phyloP scores from a whole-genome alignment of 2,797 vertebrate species.

The Rachycentron canadum region DNA sequence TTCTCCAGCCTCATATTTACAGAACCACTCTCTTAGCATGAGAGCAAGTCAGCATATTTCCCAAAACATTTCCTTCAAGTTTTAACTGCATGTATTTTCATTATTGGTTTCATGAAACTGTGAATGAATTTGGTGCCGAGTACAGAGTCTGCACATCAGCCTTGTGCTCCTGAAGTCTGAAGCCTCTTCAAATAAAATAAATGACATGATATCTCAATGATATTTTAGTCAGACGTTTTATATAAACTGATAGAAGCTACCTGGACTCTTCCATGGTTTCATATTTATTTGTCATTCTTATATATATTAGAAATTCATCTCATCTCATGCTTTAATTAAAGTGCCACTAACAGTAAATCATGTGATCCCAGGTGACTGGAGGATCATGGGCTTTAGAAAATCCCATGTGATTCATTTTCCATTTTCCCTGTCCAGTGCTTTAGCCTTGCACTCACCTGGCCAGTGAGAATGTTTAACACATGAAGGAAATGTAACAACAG shows the following conservation, averaged over 20 bases:
- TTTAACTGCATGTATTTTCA: not conserved
- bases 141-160: not conserved
- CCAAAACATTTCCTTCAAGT: not conserved
- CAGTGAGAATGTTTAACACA: not conserved
- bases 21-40: too few species aligned
- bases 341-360: not conserved
- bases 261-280: too few species aligned
- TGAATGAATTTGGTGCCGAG: not conserved
- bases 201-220: not conserved
- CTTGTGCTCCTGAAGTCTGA: too few species aligned
- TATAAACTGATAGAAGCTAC: not conserved
- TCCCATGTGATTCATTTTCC: not conserved
- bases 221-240: too few species aligned
- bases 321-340: not conserved
- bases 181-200: too few species aligned
- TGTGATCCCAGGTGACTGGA: not conserved
- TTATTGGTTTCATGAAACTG: too few species aligned
- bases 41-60: too few species aligned
- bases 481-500: conserved; percentile 30
- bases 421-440: not conserved
- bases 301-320: not conserved
- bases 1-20: not conserved
- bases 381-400: not conserved
- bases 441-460: not conserved
- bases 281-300: not conserved